Base-by-base conservation (phyloP, 1,140 invertebrate genomes). In the Drosophila ohnishii region DNA sequence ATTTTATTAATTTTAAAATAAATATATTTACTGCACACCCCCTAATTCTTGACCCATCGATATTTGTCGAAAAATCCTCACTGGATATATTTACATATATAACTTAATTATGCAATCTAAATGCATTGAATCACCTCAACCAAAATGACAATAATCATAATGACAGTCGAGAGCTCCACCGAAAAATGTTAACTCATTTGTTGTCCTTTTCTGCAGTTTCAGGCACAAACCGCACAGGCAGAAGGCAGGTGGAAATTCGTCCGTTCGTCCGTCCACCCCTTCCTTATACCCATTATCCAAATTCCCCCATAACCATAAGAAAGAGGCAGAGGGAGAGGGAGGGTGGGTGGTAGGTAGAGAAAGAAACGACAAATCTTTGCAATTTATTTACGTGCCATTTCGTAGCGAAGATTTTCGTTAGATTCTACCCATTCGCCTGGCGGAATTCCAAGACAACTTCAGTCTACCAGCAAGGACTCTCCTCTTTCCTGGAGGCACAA, bases 331-430 rank as follows among this genome's bases (percentile, higher is more conserved):
- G 32, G 19, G 40, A 19, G 55, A 39, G 16, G 10, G 10, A 16
- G 56, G 32, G 44, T 13, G 13, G 39, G 45, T 58, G 44, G 65
- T 57, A 19, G 39, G 35, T 25, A 37, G 37, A 19, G 65, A 45
- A 22, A 37, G 34, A 55, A 55, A 88, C 84, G 84, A 88, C 84
- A 88, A 88, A 88, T 88, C 84, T 88, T 88, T 88, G 84, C 84
- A 88, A 88, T 88, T 88, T 88, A 88, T 88, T 88, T 88, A 88
- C 84, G 84, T 88, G 84, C 84, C 84, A 88, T 84, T 88, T 88
- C 84, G 83, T 88, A 87, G 84, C 58, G 67, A 82, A 75, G 73
- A 87, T 87, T 82, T 86, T 87, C 83, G 83, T 86, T 86, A 87
- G 83, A 87, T 86, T 86, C 86, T 34, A 44, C 44, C 65, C 83